Conservation (phyloP, 2,888 invertebrate species). For the Dorcus hopei region DNA sequence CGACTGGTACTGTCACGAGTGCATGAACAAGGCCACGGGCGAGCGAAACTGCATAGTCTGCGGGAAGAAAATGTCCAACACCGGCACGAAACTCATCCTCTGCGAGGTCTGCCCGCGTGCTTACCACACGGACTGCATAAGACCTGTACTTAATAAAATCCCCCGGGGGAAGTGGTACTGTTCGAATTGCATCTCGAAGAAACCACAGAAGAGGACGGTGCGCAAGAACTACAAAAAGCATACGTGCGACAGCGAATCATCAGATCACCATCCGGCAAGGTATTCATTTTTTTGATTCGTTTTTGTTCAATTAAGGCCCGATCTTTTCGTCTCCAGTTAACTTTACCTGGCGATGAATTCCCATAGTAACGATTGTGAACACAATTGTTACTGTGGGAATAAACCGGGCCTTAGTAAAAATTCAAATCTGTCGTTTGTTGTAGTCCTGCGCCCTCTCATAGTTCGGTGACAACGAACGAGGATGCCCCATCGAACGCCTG, state of each 20-base stretch:
- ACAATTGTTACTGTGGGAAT: too few species aligned
- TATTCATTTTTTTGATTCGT: not conserved
- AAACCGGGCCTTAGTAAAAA: too few species aligned
- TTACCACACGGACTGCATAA: slow-evolving; percentile 91
- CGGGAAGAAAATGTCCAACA: slow-evolving; percentile 63
- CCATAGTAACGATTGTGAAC: too few species aligned
- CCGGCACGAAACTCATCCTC: slow-evolving; percentile 63
- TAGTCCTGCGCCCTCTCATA: slow-evolving; percentile 68
- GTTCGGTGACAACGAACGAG: slow-evolving; percentile 65
- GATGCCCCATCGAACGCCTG: slow-evolving; percentile 40
- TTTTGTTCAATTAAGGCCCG: not conserved
- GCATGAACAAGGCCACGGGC: slow-evolving; percentile 89
- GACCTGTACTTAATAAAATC: slow-evolving; percentile 78
- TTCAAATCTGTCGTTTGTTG: slow-evolving; percentile 14
- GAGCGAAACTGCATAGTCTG: slow-evolving; percentile 93
- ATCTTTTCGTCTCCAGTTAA: too few species aligned
- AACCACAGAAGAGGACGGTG: slow-evolving; percentile 58
- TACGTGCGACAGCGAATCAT: slow-evolving; percentile 56
- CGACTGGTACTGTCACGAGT: slow-evolving; percentile 98
- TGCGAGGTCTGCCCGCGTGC: slow-evolving; percentile 90
- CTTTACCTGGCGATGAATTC: too few species aligned
- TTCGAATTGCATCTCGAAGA: slow-evolving; percentile 79
- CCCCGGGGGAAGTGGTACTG: slow-evolving; percentile 63
- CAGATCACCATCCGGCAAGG: slow-evolving; percentile 51
- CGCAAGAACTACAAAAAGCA: slow-evolving; percentile 63